phyloP scores from a whole-genome alignment of 2,113 vertebrate genomes.

The Andinoacara biseriatus region DNA sequence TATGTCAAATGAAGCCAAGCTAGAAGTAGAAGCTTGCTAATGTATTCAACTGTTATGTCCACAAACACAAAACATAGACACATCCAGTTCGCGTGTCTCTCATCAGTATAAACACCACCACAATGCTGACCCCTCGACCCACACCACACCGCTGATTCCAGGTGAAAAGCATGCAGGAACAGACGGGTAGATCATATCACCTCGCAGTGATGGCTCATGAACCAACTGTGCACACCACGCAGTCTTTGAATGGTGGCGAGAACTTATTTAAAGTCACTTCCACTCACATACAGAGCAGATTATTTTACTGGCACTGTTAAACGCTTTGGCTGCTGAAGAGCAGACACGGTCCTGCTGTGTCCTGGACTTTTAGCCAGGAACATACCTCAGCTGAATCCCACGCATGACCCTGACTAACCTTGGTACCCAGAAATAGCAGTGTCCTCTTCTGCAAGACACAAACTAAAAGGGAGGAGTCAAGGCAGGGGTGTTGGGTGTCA shows the following conservation, averaged over 20 bases:
- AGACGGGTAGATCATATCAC: slow-evolving; percentile 13
- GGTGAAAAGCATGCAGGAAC: slow-evolving; percentile 11
- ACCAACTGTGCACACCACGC: neutral
- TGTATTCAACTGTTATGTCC: neutral
- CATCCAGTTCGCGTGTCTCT: slow-evolving; percentile 8
- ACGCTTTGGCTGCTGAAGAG: neutral
- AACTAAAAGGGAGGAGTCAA: slow-evolving; percentile 2
- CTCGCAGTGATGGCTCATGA: neutral
- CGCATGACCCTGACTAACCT: slow-evolving; percentile 20
- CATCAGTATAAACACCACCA: neutral
- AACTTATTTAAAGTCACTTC: slow-evolving; percentile 21
- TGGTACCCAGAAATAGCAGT: slow-evolving; percentile 66
- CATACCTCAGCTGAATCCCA: slow-evolving; percentile 17
- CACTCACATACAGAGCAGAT: slow-evolving; percentile 2
- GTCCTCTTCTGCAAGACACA: slow-evolving; percentile 15
- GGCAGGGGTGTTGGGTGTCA: slow-evolving; percentile 1
- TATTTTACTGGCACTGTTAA: neutral
- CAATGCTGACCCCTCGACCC: neutral
- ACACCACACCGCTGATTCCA: slow-evolving; percentile 42
- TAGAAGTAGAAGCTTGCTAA: slow-evolving; percentile 10
- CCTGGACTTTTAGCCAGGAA: slow-evolving; percentile 8
- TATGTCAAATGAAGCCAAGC: neutral
- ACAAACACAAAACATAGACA: slow-evolving; percentile 1
- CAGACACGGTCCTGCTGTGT: neutral
- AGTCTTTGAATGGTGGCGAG: neutral